These are phyloP conservation scores for Microdon myrmicae DNA, from an alignment of 2,888 invertebrate species.

Conservation along the genomic window DNA sequence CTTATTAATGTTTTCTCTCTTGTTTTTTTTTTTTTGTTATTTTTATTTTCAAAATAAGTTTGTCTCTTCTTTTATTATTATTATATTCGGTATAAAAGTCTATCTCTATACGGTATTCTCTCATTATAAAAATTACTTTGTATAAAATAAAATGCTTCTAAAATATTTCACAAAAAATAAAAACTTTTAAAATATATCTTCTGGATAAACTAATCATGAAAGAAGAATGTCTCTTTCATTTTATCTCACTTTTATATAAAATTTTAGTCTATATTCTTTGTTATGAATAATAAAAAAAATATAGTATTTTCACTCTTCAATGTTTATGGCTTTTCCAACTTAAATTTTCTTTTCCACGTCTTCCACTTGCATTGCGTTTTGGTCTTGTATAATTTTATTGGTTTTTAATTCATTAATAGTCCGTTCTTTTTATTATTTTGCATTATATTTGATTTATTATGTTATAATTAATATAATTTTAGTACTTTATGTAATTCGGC, in stretches of 20 bases:
- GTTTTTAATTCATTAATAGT: constrained; percentile 1
- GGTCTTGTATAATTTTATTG: constrained; percentile 39
- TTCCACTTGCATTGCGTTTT: constrained; percentile 30
- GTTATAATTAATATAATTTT: too few species aligned
- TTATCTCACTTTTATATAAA: constrained; percentile 6
- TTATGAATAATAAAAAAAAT: constrained; percentile 36
- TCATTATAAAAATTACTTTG: constrained; percentile 28
- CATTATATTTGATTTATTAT: constrained; percentile 34
- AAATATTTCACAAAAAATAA: constrained; percentile 11
- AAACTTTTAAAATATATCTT: constrained; percentile 9
- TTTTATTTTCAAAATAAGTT: constrained; percentile 1
- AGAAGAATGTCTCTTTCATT: constrained; percentile 11
- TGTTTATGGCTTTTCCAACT: constrained; percentile 17
- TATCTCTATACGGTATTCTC: constrained; percentile 32
- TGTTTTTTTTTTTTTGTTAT: constrained; percentile 7
- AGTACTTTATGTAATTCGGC: too few species aligned
- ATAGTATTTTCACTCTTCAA: constrained; percentile 30
- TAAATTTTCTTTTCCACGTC: constrained; percentile 22
- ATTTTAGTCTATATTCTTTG: constrained; percentile 17
- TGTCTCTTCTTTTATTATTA: constrained; percentile 10
- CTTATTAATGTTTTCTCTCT: constrained; percentile 8
- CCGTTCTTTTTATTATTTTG: constrained; percentile 9
- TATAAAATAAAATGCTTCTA: constrained; percentile 1
- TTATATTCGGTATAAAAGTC: constrained; percentile 43
- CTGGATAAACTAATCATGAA: constrained; percentile 7